A percentile compares a stretch with the other conserved stretches of the same genome.
Conservation (phyloP, 37 sponge, comb jelly and placozoan species). For the Haliclona indistincta region DNA sequence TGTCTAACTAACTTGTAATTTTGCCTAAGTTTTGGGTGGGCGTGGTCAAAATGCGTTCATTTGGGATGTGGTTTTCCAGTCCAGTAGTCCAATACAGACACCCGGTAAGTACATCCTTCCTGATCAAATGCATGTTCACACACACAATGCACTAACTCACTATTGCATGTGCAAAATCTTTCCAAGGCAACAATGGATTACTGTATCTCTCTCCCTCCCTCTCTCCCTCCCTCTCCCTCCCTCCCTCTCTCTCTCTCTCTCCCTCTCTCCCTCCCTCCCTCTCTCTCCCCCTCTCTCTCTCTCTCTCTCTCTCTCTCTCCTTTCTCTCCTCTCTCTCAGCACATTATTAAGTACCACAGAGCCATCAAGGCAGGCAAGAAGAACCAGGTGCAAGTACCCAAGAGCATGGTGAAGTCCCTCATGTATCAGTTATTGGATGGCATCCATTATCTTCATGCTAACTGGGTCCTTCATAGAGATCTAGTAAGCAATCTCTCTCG, state of each 20-base stretch:
- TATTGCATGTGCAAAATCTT: no score
- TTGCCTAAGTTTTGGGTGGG: no score
- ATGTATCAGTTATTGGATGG: conserved; percentile 94
- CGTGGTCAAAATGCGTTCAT: no score
- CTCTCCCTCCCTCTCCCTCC: no score
- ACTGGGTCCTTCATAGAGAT: conserved; percentile 97
- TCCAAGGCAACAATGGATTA: no score
- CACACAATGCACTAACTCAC: no score
- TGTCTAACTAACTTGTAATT: no score
- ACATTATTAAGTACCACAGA: conserved; percentile 97
- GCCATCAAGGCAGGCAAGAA: conserved; percentile 87
- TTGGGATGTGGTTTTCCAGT: no score
- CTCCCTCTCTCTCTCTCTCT: not conserved
- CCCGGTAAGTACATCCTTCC: no score
- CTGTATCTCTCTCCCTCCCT: no score
- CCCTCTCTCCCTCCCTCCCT: not conserved
- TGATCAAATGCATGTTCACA: no score
- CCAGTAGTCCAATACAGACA: no score
- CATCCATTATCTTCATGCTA: conserved; percentile 92
- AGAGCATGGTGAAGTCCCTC: conserved; percentile 90
- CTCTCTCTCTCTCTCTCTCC: not conserved
- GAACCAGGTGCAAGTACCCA: conserved; percentile 60
- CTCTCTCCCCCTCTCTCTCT: not conserved
- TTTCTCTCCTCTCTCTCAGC: conserved; percentile 42
- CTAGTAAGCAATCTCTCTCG: conserved; percentile 52